Evolutionary conservation across 2,888 invertebrate species (phyloP), one percentile per base, ranked within the genome.

Genomic region (Mesodorylaimus sp.): DNA sequence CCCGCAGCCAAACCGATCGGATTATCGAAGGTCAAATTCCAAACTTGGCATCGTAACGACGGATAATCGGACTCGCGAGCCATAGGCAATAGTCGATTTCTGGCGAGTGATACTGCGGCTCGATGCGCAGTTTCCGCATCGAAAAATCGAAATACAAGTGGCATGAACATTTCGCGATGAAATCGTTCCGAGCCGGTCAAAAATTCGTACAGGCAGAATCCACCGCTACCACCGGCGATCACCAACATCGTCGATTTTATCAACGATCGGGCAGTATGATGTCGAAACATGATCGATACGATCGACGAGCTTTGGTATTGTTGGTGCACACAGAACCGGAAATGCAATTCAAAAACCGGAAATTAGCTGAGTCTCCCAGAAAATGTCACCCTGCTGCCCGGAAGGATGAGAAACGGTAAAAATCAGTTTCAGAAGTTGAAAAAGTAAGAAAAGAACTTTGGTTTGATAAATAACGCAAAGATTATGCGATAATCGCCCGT

Each of bases 1-100:
- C 95, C 97, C 51, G 95, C 97, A 26, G 95, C 95, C 62, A 97
- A 79, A n/a, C 97, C 95, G 58, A 97, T 70, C 0, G 95, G 95
- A 72, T 89, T 93, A 49, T 75, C 72, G 53, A 97, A 77, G 16
- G 78, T 67, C 54, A 77, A 51, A n/a, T 60, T 63, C 44, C 62
- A 57, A 5, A 64, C 45, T 49, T 53, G 27, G 42, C 50, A 41
- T 29, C 19, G 13, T 29, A 52, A 25, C 25, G 3, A 3, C 13
- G 32, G 27, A n/a, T 47, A 44, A 2, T 29, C 21, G 13, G 2
- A 5, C n/a, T 24, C 23, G 27, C 16, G 2, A 19, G 19, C n/a
- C 27, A 26, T 29, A n/a, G 66, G 67, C 25, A 67, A 56, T 21
- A 67, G 37, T 23, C 60, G 60, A 56, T 65, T 61, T 50, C 65